Conservation (phyloP, 2,888 invertebrate genomes). For the Amaurobius ferox region DNA sequence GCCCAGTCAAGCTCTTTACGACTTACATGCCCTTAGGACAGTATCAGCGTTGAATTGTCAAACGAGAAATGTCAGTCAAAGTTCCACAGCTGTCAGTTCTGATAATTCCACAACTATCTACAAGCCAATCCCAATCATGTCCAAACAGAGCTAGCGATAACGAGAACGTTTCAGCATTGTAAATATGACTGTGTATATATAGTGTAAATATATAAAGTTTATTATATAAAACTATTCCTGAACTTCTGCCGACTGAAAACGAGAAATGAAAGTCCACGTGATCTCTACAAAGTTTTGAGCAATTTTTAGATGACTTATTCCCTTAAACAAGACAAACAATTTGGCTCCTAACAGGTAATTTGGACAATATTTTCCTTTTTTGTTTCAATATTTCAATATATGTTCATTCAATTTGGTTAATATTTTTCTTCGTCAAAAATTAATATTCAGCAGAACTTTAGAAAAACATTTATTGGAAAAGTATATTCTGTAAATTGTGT, state of each 20-base stretch:
- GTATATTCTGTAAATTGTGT: too few species aligned
- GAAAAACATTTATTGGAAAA: too few species aligned
- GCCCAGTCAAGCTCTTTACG: constrained; percentile 62
- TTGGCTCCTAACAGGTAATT: neutral
- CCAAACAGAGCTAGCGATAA: constrained; percentile 70
- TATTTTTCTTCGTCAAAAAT: too few species aligned
- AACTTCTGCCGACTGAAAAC: neutral
- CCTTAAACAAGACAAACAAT: too few species aligned
- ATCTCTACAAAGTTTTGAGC: neutral
- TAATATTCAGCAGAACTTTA: too few species aligned
- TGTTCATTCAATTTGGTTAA: too few species aligned
- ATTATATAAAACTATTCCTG: neutral
- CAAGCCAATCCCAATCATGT: constrained; percentile 72
- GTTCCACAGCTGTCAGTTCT: constrained; percentile 47
- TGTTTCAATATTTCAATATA: too few species aligned
- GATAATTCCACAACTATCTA: constrained; percentile 66
- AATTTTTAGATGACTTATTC: too few species aligned
- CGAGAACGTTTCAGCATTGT: neutral
- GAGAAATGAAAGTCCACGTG: neutral
- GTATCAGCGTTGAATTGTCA: constrained; percentile 62
- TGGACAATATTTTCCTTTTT: neutral
- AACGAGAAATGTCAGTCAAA: constrained; percentile 35
- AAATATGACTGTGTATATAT: neutral
- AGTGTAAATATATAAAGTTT: constrained; percentile 6
- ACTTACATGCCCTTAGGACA: constrained; percentile 66